phyloP scores from a whole-genome alignment of 2,113 vertebrate species.

The Anguilla rostrata region DNA sequence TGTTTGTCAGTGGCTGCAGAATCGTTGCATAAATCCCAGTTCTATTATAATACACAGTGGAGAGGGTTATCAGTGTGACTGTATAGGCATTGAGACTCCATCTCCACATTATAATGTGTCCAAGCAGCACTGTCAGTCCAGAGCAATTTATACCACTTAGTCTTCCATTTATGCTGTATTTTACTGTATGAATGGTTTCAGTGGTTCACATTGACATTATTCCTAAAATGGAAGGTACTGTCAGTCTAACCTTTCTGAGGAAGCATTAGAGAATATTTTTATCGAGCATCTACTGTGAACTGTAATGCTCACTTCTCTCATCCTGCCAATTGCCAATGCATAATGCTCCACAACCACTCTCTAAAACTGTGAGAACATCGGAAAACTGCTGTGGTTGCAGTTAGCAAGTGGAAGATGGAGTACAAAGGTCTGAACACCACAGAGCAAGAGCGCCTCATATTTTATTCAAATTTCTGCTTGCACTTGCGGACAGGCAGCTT shows the following conservation, averaged over 20 bases:
- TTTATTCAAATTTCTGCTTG: neutral
- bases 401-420: neutral
- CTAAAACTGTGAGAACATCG: neutral
- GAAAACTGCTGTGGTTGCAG: neutral
- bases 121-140: neutral
- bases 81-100: conserved; percentile 22
- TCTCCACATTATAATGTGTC: neutral
- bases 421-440: neutral
- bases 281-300: neutral
- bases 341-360: neutral
- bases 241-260: neutral
- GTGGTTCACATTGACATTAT: neutral
- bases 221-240: neutral
- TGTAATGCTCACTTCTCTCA: neutral
- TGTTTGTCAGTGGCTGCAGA: conserved; percentile 50
- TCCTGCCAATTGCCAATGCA: neutral
- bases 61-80: conserved; percentile 53
- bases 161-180: neutral
- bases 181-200: neutral
- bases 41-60: conserved; percentile 53
- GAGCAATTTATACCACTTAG: neutral
- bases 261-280: neutral
- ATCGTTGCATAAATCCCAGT: conserved; percentile 48
- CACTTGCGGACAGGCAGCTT: neutral
- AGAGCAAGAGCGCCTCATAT: neutral